phyloP scores from a whole-genome alignment of 2,113 vertebrate species.

The Pseudopodoces humilis region DNA sequence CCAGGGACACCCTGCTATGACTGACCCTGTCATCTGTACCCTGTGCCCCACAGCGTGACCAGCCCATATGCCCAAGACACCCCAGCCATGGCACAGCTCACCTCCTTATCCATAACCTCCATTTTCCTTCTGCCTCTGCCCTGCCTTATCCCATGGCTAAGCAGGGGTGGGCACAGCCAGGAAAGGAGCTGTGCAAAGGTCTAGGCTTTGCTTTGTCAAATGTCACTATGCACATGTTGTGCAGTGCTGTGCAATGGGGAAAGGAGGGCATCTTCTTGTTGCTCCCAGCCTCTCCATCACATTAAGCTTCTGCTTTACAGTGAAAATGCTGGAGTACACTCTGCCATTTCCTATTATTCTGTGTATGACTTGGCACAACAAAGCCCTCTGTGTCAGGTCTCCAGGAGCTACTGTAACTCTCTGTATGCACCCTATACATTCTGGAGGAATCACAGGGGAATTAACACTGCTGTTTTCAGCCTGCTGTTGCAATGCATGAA shows the following conservation, averaged over 20 bases:
- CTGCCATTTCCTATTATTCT: constrained; percentile 9
- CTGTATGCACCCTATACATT: background rate
- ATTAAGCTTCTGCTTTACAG: background rate
- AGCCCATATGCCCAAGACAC: background rate
- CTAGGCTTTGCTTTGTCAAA: background rate
- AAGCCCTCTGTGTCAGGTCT: background rate
- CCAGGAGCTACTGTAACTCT: background rate
- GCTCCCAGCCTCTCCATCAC: background rate
- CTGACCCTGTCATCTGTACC: background rate
- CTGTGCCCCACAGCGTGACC: background rate
- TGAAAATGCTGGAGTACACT: background rate
- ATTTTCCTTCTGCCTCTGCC: background rate
- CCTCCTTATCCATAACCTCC: background rate
- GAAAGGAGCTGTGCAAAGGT: background rate
- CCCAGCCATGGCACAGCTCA: background rate
- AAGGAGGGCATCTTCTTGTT: background rate
- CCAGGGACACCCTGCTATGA: background rate
- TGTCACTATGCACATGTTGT: background rate
- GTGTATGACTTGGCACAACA: background rate
- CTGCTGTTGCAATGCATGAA: background rate
- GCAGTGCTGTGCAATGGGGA: fast-evolving
- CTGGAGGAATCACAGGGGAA: background rate
- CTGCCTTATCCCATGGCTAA: background rate
- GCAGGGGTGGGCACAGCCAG: background rate
- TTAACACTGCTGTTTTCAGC: background rate